These are phyloP conservation scores for Chrysomallon squamiferum DNA, from an alignment of 1,140 invertebrate species.

Conservation along the genomic window DNA sequence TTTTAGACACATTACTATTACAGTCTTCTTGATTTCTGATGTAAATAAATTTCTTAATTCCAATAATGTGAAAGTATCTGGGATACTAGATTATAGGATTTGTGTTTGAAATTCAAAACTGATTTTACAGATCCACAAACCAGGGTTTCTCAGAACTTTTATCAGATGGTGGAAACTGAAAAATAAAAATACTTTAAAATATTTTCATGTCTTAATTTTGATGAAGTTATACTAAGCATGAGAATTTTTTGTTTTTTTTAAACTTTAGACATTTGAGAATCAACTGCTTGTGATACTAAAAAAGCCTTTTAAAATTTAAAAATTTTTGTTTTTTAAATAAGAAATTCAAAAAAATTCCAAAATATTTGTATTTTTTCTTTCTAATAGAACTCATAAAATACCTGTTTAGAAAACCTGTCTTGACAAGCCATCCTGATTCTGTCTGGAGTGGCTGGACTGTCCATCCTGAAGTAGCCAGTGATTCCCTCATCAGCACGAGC, in stretches of 20 bases:
- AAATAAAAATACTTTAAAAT: not conserved
- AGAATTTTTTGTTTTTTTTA: not conserved
- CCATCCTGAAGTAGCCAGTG: constrained; percentile 71
- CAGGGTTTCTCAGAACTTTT: not conserved
- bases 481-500: constrained; percentile 76
- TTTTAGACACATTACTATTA: too few species aligned
- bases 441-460: constrained; percentile 88
- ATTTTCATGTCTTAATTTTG: not conserved
- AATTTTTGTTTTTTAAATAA: not conserved
- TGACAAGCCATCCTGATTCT: constrained; percentile 88
- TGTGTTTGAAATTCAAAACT: too few species aligned
- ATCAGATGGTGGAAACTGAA: not conserved
- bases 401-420: constrained; percentile 82
- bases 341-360: not conserved
- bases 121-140: not conserved
- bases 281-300: not conserved
- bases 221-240: not conserved
- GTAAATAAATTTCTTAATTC: too few species aligned
- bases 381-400: constrained; percentile 54
- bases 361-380: too few species aligned
- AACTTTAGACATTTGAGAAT: not conserved
- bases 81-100: too few species aligned
- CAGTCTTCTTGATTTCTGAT: too few species aligned
- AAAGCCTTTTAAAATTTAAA: too few species aligned
- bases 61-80: too few species aligned